Base-by-base conservation (phyloP, 2,113 vertebrate species). In the Chrysemys picta region DNA sequence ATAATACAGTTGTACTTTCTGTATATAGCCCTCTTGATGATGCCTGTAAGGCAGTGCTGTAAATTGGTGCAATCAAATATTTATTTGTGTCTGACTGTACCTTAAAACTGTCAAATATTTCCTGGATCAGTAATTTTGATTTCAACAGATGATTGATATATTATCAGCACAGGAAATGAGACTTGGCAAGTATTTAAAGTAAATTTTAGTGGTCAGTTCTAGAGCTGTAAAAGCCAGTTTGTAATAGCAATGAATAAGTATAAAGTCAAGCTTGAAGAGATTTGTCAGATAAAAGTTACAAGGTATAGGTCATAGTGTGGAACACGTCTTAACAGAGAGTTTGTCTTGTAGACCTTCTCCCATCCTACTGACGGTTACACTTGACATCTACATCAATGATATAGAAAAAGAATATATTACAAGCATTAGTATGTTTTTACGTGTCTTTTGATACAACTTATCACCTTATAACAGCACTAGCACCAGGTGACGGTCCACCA, bases 1-100 rank as follows among this genome's bases (percentile, higher is more conserved):
- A 11, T 88, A 81, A 16, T 47, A 56, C 35, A 84, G 80, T 85
- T 96, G 52, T 93, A 16, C 49, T 82, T 96, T 81, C 89, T 86
- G 45, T 89, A 85, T 81, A 69, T 92, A 94, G 89, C 49, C 29
- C 72, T 86, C 78, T 75, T 91, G 45, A 57, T 92, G 12, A 6
- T 38, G 17, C 9, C 90, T 94, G 76, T 16, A 88, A 56, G 84
- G 14, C 6, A 62, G 31, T 49, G 19, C 57, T 35, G 35, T 47
- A 84, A 65, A 29, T 24, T 88, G 38, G 35, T 88, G 80, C 80
- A 5, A 25, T 11, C 88, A 62, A 93, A 5, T 88, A 65, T 84
- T 19, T 45, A 3, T 85, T 94, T 59, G 24, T 87, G 72, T 78
- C 42, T 78, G 42, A 45, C 5, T 35, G 27, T 87, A 29, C 12